A percentile compares a stretch with the other conserved stretches of the same genome.
Evolutionary conservation across 2,113 vertebrate species (phyloP).

Genomic region (Thalassarche chlororhynchos): DNA sequence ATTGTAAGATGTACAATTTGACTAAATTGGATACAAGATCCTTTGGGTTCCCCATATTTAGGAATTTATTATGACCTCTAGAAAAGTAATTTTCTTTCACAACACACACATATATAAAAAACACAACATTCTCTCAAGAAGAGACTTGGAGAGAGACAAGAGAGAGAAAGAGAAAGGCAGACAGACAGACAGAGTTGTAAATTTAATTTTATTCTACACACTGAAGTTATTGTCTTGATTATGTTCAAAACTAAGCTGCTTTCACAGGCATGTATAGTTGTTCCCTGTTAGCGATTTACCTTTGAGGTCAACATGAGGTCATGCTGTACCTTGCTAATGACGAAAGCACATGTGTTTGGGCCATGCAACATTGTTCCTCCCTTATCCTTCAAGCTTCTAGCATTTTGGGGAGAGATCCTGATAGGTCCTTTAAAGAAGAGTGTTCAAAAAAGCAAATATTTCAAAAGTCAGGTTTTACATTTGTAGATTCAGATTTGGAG

Average conservation of each 20-base stretch:
- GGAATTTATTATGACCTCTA: constrained; percentile 1
- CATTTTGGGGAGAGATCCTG: constrained; percentile 67
- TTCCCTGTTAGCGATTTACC: constrained; percentile 64
- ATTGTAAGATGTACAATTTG: not conserved
- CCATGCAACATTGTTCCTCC: constrained; percentile 69
- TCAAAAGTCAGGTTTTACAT: constrained; percentile 72
- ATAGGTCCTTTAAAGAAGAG: constrained; percentile 71
- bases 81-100: not conserved
- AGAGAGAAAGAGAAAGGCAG: constrained; percentile 49
- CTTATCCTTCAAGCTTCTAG: constrained; percentile 72
- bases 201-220: constrained; percentile 42
- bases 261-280: constrained; percentile 46
- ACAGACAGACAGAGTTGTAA: constrained; percentile 30
- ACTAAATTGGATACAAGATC: constrained; percentile 16
- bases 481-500: constrained; percentile 54
- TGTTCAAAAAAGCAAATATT: constrained; percentile 72
- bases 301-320: constrained; percentile 70
- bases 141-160: constrained; percentile 31
- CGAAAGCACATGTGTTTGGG: constrained; percentile 69
- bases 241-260: constrained; percentile 52
- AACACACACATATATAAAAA: constrained; percentile 1
- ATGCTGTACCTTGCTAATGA: constrained; percentile 72
- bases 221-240: constrained; percentile 26
- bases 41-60: not conserved
- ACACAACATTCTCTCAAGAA: constrained; percentile 26